Base-by-base conservation (phyloP, 2,888 invertebrate species). In the Drosophila trichaetosa region DNA sequence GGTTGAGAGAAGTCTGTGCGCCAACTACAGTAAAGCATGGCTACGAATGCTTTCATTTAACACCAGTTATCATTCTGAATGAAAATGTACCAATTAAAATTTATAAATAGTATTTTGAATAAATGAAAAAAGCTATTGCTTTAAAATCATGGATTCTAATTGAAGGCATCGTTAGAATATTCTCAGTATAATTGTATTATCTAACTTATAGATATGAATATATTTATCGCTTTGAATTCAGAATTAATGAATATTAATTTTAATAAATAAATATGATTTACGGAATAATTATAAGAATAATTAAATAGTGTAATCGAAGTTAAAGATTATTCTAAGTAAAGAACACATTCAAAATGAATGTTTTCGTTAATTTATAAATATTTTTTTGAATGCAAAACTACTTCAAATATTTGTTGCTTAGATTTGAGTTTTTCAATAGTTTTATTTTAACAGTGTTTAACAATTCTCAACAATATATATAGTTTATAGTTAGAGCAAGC, bases 1-100 rank as follows among this genome's bases (percentile, higher is more conserved):
- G 73, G 49, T 48, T 72, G 57, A 49, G 24, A 46, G 24, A 46
- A 53, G 70, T 80, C 80, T 80, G 80, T 58, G 80, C 80, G 77
- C 80, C 80, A 49, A 72, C 68, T 65, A 78, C 80, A 64, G 76
- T 67, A 13, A 21, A 34, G 5, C 24, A 29, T 38, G 40, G 8
- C 21, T 21, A 24, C 21, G 7, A 21, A 46, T 16, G 8, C 16
- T 46, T 16, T 46, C 21, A 21, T 21, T 13, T 16, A 16, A 21
- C 21, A 42, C 2, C 21, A 42, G 7, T 46, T 4, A 21, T 46
- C 13, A 21, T 21, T 42, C 21, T 42, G 7, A 46, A 13, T 46
- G 13, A 13, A 42, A 21, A 36, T 3, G 7, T 36, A 18, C 36
- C 16, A 36, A 36, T 36, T 36, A 42, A 6, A 42, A 13, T 21